Conservation (phyloP, 2,797 vertebrate genomes). For the Emydoidea blandingii region DNA sequence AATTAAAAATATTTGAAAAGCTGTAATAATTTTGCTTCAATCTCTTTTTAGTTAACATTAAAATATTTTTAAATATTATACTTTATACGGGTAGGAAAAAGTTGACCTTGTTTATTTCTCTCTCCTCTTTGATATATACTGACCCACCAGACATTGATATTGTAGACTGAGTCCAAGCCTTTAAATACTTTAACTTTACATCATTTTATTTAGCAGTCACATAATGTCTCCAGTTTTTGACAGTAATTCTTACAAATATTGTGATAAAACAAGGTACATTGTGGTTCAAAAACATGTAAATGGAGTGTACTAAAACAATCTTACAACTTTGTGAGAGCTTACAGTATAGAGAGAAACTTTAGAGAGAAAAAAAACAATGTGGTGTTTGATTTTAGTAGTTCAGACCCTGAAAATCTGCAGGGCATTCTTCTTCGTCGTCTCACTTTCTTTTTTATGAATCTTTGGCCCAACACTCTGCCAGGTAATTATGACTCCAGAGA, state of each 20-base stretch:
- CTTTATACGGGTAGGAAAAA: background rate
- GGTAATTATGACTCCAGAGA: conserved; percentile 60
- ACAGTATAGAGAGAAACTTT: background rate
- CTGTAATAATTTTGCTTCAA: background rate
- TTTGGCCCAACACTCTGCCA: conserved; percentile 4
- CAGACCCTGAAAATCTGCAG: conserved; percentile 15
- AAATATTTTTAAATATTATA: background rate
- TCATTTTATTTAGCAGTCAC: background rate
- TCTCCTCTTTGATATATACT: background rate
- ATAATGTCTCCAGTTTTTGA: background rate
- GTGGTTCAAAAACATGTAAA: background rate
- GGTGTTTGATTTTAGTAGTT: background rate
- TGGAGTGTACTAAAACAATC: background rate
- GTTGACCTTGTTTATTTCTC: background rate
- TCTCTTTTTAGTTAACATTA: background rate
- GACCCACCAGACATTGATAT: background rate
- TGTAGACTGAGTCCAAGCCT: background rate
- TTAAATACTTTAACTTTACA: background rate
- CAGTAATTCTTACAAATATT: background rate
- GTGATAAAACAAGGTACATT: background rate
- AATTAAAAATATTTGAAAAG: background rate
- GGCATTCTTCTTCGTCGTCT: background rate
- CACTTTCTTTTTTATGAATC: conserved; percentile 7
- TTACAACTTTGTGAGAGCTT: background rate
- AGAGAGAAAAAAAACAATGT: background rate